These are phyloP conservation scores for Euthynnus affinis DNA, from an alignment of 2,797 vertebrate genomes.

Conservation along the genomic window DNA sequence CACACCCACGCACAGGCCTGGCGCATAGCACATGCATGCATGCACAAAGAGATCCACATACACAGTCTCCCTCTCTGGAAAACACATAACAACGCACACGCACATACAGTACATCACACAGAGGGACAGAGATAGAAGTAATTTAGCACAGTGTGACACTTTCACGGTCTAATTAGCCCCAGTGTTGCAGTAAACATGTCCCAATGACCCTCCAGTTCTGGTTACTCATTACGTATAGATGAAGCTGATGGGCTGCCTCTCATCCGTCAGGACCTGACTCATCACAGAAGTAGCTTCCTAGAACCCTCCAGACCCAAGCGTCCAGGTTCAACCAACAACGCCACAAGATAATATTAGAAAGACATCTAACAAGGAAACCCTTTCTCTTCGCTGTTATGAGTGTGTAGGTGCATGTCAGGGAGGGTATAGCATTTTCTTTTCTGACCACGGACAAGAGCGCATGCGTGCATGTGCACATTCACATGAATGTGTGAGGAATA, in stretches of 20 bases:
- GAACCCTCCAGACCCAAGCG: slow-evolving; percentile 46
- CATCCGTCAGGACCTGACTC: slow-evolving; percentile 51
- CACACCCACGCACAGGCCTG: slow-evolving; percentile 57
- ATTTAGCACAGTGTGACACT: slow-evolving; percentile 81
- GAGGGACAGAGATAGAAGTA: slow-evolving; percentile 69
- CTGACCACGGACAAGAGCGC: slow-evolving; percentile 5
- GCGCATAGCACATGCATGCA: slow-evolving; percentile 54
- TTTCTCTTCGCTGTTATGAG: neutral
- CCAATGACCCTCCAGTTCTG: slow-evolving; percentile 75
- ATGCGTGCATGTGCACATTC: neutral
- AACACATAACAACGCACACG: slow-evolving; percentile 10
- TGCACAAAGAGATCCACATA: slow-evolving; percentile 44
- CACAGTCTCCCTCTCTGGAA: slow-evolving; percentile 14
- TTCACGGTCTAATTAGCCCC: slow-evolving; percentile 83
- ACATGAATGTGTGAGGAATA: slow-evolving; percentile 15
- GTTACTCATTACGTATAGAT: slow-evolving; percentile 81
- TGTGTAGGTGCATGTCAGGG: neutral
- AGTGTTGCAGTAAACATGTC: slow-evolving; percentile 81
- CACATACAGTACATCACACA: slow-evolving; percentile 37
- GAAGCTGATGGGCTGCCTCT: slow-evolving; percentile 48
- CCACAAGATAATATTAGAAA: neutral
- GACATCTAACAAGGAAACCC: slow-evolving; percentile 18
- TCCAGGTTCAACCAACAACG: slow-evolving; percentile 6
- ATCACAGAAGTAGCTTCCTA: slow-evolving; percentile 9
- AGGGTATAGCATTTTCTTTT: neutral